Percentiles rank a stretch among this genome's conserved stretches.
Conservation (phyloP, 2,888 invertebrate genomes). For the Leucozona laternaria region DNA sequence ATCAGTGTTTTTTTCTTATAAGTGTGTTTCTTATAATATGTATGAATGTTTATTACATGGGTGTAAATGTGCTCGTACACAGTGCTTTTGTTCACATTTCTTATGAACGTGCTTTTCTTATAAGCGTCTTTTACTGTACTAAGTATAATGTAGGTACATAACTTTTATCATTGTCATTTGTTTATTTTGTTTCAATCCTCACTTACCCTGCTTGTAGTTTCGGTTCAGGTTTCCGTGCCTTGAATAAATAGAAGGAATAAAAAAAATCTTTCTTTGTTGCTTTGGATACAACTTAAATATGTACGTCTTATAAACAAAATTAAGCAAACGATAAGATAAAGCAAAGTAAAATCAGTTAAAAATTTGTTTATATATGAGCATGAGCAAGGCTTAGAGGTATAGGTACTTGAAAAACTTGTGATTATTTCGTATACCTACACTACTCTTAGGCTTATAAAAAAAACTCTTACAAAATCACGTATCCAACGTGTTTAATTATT, state of each 20-base stretch:
- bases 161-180: neutral
- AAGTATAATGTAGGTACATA: too few species aligned
- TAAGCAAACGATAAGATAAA: neutral
- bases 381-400: neutral
- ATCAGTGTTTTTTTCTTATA: too few species aligned
- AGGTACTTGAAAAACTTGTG: neutral
- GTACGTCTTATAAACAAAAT: neutral
- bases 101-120: too few species aligned
- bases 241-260: neutral
- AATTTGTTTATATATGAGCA: too few species aligned
- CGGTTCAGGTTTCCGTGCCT: neutral
- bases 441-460: too few species aligned
- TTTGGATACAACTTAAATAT: neutral
- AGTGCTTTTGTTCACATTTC: too few species aligned
- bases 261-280: neutral
- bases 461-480: conserved; percentile 7
- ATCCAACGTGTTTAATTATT: neutral
- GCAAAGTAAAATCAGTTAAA: neutral
- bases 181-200: neutral
- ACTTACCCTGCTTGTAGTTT: neutral
- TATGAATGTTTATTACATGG: too few species aligned
- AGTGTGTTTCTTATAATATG: too few species aligned
- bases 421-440: neutral
- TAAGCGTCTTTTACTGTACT: too few species aligned
- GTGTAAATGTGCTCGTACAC: too few species aligned